phyloP scores from a whole-genome alignment of 2,888 invertebrate species.

The Oithona nana region DNA sequence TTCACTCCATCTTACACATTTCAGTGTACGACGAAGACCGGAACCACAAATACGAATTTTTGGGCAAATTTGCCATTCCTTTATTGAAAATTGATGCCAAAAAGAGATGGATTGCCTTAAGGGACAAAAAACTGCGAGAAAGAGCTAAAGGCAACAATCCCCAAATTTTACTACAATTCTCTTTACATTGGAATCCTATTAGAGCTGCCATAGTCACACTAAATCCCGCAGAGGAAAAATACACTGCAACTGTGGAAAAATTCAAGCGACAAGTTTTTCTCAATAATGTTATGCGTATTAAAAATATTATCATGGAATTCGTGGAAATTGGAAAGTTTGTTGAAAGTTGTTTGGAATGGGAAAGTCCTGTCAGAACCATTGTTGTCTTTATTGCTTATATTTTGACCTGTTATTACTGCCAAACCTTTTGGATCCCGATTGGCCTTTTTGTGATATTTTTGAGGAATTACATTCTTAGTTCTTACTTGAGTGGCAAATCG shows the following conservation, averaged over 20 bases:
- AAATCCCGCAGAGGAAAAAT: conserved; percentile 84
- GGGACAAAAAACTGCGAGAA: conserved; percentile 66
- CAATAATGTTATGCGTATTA: conserved; percentile 74
- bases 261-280: conserved; percentile 87
- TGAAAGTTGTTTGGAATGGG: conserved; percentile 92
- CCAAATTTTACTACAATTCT: conserved; percentile 75
- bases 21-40: conserved; percentile 94
- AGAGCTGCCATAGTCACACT: conserved; percentile 74
- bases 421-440: conserved; percentile 81
- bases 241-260: conserved; percentile 77
- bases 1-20: conserved; percentile 76
- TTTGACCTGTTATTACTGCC: conserved; percentile 72
- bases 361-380: conserved; percentile 62
- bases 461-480: conserved; percentile 41
- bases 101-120: conserved; percentile 76
- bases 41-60: conserved; percentile 70
- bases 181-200: conserved; percentile 73
- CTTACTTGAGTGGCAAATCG: not conserved
- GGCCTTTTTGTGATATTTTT: conserved; percentile 58
- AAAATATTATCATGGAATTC: conserved; percentile 67
- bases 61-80: conserved; percentile 77
- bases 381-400: conserved; percentile 68
- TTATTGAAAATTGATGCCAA: conserved; percentile 65
- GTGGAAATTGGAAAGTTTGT: conserved; percentile 75
- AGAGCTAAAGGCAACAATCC: conserved; percentile 75